Base-by-base conservation (phyloP, 2,888 invertebrate genomes). In the Eristalis arbustorum region DNA sequence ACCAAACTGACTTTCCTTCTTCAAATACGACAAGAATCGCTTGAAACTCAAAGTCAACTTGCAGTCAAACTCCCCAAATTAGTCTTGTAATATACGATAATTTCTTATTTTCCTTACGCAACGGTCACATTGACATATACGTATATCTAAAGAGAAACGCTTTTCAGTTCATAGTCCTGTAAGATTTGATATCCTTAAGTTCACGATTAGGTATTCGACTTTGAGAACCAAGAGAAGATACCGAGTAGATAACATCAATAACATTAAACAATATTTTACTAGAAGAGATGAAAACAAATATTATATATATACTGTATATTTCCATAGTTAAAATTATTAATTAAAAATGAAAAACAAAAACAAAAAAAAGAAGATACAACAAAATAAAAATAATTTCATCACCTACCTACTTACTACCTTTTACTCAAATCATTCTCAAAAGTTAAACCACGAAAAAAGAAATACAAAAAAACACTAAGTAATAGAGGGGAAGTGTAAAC, bases 361-460 rank as follows among this genome's bases (percentile, higher is more conserved):
- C n/a, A 37, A 67, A 49, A 59, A 63, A 40, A 56, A 34, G 25
- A 67, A 61, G 76, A 72, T 57, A 64, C 72, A 84, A 63, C 63
- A 37, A 67, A 77, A 69, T 59, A 69, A 61, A 62, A 57, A 84
- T 80, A 82, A 67, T 72, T 75, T 87, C 83, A 87, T 87, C 83
- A 87, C 83, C 82, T 85, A 81, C 85, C 81, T 87, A 87, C 78
- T 78, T 75, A 87, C 83, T 87, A 87, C 82, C 87, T 87, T 49
- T 87, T 87, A 87, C 78, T 87, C 83, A 83, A 81, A 71, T 75
- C 87, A 87, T 87, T 87, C 75, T 87, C 78, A 83, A 87, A 78
- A 71, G 74, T 69, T 37, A 66, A 74, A 66, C 25, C 25, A n/a
- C n/a, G n/a, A 76, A 49, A 66, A 73, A 69, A 76, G 28, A 49